Evolutionary conservation across 1,140 invertebrate genomes (phyloP), one percentile per base, ranked within the genome.

Genomic region (Capitella teleta): DNA sequence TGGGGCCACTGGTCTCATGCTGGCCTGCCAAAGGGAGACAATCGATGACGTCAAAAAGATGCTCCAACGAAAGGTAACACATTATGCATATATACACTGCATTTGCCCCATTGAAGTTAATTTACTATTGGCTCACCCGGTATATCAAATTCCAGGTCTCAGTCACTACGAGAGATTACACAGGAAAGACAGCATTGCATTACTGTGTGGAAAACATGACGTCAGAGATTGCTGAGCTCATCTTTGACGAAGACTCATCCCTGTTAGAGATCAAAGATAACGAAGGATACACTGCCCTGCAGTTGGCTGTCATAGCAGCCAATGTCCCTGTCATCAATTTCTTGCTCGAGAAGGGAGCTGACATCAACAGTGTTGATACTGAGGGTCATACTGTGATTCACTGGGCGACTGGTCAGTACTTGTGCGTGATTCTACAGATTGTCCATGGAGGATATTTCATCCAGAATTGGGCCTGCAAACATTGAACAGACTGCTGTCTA

Each of bases 321-420:
- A 73, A 74, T 54, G 45, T 58, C 3, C 59, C 62, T 6, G 45
- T 74, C 25, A 54, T 72, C 2, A 55, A 63, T 28, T 57, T 69
- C 25, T 55, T 75, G 38, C 46, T 74, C 6, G 61, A 72, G 34
- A 63, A 59, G 50, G 70, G 70, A 23, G 90, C 91, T 8, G 84
- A 94, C 62, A 81, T 96, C 37, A 85, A 87, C 66, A 82, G 83
- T 28, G 77, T 85, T 46, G 94, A 98, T 70, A 82, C 87, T 62
- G 93, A 98, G 67, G 82, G 85, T 44, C 94, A 98, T 66, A 92
- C 91, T 2, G 84, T 88, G n/a, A 82, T 95, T 14, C 94, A 98
- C 71, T 98, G 94, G 94, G 93, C 94, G 3, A 92, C 89, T 57
- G 91, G 92, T 92, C 70, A 77, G 62, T 41, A 38, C 16, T 34